Base-by-base conservation (phyloP, 2,797 vertebrate species). In the Pogoniulus pusillus region DNA sequence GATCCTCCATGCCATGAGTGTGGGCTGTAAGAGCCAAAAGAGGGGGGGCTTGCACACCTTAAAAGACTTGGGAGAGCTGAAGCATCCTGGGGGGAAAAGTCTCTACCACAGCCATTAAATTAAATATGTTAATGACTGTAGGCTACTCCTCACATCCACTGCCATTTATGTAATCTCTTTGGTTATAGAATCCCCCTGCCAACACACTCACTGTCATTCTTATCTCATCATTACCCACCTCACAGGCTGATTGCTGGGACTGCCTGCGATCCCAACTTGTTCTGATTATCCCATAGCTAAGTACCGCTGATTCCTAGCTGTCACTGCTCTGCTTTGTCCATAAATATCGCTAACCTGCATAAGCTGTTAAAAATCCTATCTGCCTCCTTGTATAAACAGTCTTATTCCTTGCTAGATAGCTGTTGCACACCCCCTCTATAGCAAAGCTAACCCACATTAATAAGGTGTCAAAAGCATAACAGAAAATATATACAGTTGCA, bases 111-210 rank as follows among this genome's bases (percentile, higher is more conserved):
- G 72, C 30, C 23, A 77, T 53, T 72, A 15, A 85, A 74, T 64
- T 75, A 87, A 34, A 30, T 34, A 65, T 81, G 41, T 57, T 81
- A 71, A 85, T 81, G 37, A 62, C 47, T 35, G 9, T 3, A 60
- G 23, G 60, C 47, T 83, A 7, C 39, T 83, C 12, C 30, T 84
- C 55, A 47, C 24, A 91, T 6, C 23, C 45, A 47, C 45, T 71
- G 55, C 17, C 59, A 87, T 62, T 85, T 77, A 60, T 22, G 19
- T 83, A 69, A 87, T 62, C 41, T 58, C 86, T 78, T 91, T 13
- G 83, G 66, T 65, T 83, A 75, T 1, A 82, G 59, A 93, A 78
- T 43, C 75, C 66, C 47, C 83, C 59, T 0, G 0, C 26, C 63
- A 90, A 62, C 57, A 68, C n/a, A 68, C 13, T 39, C 59, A 37